Conservation (phyloP, 2,888 invertebrate species). For the Eristalinus sepulchralis region DNA sequence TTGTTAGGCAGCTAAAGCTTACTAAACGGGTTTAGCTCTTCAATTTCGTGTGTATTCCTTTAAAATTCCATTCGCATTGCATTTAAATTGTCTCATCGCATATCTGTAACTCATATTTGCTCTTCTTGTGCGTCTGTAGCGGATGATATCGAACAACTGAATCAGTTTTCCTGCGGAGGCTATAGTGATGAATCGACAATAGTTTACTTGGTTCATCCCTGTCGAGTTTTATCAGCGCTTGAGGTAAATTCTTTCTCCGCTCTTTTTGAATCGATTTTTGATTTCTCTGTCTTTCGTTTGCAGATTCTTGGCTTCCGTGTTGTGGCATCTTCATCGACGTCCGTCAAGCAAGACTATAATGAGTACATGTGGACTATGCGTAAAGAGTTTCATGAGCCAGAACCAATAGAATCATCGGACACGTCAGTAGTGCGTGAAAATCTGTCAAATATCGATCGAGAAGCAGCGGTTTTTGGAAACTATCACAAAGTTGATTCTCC, state of each 20-base stretch:
- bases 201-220: conserved; percentile 93
- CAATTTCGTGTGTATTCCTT: conserved; percentile 10
- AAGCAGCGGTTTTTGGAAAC: conserved; percentile 79
- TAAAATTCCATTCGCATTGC: conserved; percentile 2
- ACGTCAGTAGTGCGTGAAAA: conserved; percentile 84
- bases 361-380: conserved; percentile 97
- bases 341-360: conserved; percentile 93
- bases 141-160: conserved; percentile 90
- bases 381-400: conserved; percentile 89
- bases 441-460: conserved; percentile 84
- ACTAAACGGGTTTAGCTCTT: conserved; percentile 31
- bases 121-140: conserved; percentile 81
- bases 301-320: conserved; percentile 93
- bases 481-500: conserved; percentile 80
- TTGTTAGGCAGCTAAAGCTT: conserved; percentile 22
- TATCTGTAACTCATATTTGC: conserved; percentile 21
- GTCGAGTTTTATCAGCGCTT: conserved; percentile 91
- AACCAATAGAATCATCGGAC: conserved; percentile 83
- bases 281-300: conserved; percentile 74
- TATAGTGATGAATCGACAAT: conserved; percentile 92
- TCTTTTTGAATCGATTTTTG: neutral
- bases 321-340: conserved; percentile 92
- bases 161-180: conserved; percentile 91
- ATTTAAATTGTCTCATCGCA: conserved; percentile 33
- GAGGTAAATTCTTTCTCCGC: conserved; percentile 82